Evolutionary conservation across 2,888 invertebrate genomes (phyloP).

Genomic region (Acleris cristana): DNA sequence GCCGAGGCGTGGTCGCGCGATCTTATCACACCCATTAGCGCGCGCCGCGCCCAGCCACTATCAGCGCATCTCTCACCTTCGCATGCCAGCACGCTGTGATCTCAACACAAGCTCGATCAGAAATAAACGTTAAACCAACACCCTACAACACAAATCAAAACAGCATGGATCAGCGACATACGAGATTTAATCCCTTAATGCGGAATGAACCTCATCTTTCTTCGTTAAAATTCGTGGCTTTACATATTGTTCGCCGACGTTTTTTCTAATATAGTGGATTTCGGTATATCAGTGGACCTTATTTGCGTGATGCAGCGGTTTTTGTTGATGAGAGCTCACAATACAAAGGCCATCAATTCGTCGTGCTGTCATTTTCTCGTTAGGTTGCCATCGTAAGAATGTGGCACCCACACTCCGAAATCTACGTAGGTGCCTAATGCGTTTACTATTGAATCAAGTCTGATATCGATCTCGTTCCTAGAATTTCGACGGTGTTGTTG

Average conservation of each 20-base stretch:
- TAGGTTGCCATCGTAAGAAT: slow-evolving; percentile 67
- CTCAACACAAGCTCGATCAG: slow-evolving; percentile 37
- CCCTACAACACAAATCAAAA: slow-evolving; percentile 45
- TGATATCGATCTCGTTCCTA: slow-evolving; percentile 70
- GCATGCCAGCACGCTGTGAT: slow-evolving; percentile 55
- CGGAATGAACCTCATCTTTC: slow-evolving; percentile 58
- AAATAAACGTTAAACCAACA: slow-evolving; percentile 41
- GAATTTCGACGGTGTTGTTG: slow-evolving; percentile 60
- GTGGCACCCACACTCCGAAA: slow-evolving; percentile 61
- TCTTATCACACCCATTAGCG: slow-evolving; percentile 80
- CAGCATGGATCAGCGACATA: slow-evolving; percentile 39
- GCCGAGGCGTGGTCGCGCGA: slow-evolving; percentile 75
- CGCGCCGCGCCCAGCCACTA: slow-evolving; percentile 74
- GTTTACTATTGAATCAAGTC: slow-evolving; percentile 64
- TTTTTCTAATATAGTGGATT: slow-evolving; percentile 62
- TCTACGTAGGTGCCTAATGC: slow-evolving; percentile 68
- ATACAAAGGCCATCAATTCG: slow-evolving; percentile 53
- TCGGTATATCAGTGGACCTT: slow-evolving; percentile 58
- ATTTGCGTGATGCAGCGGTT: slow-evolving; percentile 78
- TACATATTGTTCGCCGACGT: slow-evolving; percentile 60
- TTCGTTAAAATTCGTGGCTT: slow-evolving; percentile 55
- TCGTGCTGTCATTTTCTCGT: slow-evolving; percentile 63
- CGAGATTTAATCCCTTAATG: slow-evolving; percentile 36
- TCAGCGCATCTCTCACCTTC: slow-evolving; percentile 65
- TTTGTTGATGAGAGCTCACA: slow-evolving; percentile 65